phyloP scores from a whole-genome alignment of 2,797 vertebrate species.

The Thalassophryne amazonica region DNA sequence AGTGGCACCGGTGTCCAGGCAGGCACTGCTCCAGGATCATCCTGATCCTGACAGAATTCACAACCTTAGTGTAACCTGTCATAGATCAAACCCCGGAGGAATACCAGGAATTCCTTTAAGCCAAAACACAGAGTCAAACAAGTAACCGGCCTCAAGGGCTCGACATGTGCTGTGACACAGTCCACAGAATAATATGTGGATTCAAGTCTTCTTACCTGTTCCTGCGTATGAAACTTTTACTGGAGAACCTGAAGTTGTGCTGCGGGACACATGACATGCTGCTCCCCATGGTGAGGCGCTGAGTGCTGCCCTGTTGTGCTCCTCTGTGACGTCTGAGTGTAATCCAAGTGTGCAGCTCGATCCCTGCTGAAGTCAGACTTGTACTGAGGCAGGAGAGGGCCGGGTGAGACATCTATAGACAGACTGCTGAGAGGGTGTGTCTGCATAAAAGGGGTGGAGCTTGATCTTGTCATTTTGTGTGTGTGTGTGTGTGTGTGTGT shows the following conservation, averaged over 20 bases:
- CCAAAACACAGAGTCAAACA: conserved; percentile 44
- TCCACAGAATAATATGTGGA: conserved; percentile 15
- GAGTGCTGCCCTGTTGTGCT: conserved; percentile 26
- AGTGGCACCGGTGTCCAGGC: conserved; percentile 56
- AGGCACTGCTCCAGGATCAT: conserved; percentile 45
- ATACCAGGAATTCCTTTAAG: conserved; percentile 55
- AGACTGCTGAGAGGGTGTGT: conserved; percentile 52
- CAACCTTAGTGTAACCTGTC: conserved; percentile 52
- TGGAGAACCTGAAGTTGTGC: conserved; percentile 80
- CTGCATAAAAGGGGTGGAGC: conserved; percentile 62
- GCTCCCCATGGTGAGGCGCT: conserved; percentile 76
- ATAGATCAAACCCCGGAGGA: conserved; percentile 46
- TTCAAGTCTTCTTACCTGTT: conserved; percentile 74
- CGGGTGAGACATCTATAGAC: conserved; percentile 47
- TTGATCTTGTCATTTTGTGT: conserved; percentile 37
- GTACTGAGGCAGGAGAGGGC: conserved; percentile 53
- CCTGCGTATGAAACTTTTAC: conserved; percentile 82
- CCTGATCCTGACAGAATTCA: conserved; percentile 45
- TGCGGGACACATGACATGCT: conserved; percentile 83
- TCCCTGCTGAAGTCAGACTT: conserved; percentile 47
- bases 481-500: conserved; percentile 28
- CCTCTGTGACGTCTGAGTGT: conserved; percentile 46
- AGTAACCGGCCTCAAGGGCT: conserved; percentile 25
- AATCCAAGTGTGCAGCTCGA: conserved; percentile 57
- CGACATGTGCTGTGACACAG: conserved; percentile 13